Evolutionary conservation across 53 echinoderm and acorn worm species (phyloP), one percentile per base, ranked within the genome.

Genomic region (Holothuria scabra): DNA sequence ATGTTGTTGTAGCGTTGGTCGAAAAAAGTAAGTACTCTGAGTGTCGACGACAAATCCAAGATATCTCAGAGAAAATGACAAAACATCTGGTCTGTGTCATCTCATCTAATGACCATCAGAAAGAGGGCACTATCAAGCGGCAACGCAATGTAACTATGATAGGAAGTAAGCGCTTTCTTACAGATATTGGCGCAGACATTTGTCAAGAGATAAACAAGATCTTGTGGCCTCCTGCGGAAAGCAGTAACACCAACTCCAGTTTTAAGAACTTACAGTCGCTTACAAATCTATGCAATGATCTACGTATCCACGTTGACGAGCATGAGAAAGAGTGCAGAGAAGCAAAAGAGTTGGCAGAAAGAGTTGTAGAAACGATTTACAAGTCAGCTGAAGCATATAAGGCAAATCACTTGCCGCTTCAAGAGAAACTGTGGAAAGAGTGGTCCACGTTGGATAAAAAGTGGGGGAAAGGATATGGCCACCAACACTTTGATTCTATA

Each of bases 401-500:
- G 28, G 46, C 26, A 34, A 37, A 12, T 26, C 8, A 44, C 13
- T 62, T 81, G 21, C 81, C 81, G 20, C 63, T 81, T 12, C 81
- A 81, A 59, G 33, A 31, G 26, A 59, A 7, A n/a, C 46, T 63
- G 8, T 81, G 81, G 81, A 62, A 26, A 25, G 46, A 81, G n/a
- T 81, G 64, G 64, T 61, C 81, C 13, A 38, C 11, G 4, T 25
- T 81, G 81, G 81, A 81, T 81, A 62, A 81, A 63, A 81, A 28
- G 25, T 81, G 37, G 37, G 49, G 18, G 1, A 81, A 61, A 22
- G 44, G 81, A n/a, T 81, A 34, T 5, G 28, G 59, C 0, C 31
- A 64, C 12, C 37, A 62, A 11, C 31, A 2, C 11, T 64, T 63
- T 62, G 46, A 59, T 18, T 46, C 81, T 4, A 32, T 81, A 35